phyloP scores from a whole-genome alignment of 2,888 invertebrate genomes.

The Cephus pygmeus region DNA sequence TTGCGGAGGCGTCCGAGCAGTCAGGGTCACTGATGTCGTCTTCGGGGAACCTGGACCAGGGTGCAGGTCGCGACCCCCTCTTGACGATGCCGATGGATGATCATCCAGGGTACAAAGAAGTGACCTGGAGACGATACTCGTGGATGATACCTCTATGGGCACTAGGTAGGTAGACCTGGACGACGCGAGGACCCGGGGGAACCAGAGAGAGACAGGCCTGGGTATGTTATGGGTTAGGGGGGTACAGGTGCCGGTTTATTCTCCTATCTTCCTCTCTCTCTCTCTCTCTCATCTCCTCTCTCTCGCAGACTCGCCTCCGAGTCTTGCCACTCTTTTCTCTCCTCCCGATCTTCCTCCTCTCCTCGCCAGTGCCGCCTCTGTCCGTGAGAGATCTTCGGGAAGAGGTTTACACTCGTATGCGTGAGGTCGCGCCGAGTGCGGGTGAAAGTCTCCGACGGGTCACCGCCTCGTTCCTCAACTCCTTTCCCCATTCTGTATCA shows the following conservation, averaged over 20 bases:
- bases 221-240: conserved; percentile 23
- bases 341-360: conserved; percentile 10
- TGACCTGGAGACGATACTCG: neutral
- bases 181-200: neutral
- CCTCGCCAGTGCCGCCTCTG: conserved; percentile 17
- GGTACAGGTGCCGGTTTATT: conserved; percentile 49
- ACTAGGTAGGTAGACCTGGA: neutral
- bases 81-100: neutral
- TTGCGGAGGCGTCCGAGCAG: neutral
- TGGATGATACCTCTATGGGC: conserved; percentile 17
- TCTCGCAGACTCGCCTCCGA: conserved; percentile 4
- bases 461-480: conserved; percentile 35
- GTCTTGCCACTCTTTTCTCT: conserved; percentile 17
- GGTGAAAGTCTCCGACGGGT: conserved; percentile 55
- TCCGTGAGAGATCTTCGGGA: conserved; percentile 25
- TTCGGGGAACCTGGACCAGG: neutral
- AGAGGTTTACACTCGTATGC: conserved; percentile 29
- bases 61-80: neutral
- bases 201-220: conserved; percentile 26
- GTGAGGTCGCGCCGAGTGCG: conserved; percentile 50
- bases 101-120: neutral
- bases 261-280: conserved; percentile 30
- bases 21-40: neutral
- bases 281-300: conserved; percentile 20
- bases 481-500: conserved; percentile 18